Evolutionary conservation across 2,888 invertebrate genomes (phyloP).

Genomic region (Drosophila sordidapex): DNA sequence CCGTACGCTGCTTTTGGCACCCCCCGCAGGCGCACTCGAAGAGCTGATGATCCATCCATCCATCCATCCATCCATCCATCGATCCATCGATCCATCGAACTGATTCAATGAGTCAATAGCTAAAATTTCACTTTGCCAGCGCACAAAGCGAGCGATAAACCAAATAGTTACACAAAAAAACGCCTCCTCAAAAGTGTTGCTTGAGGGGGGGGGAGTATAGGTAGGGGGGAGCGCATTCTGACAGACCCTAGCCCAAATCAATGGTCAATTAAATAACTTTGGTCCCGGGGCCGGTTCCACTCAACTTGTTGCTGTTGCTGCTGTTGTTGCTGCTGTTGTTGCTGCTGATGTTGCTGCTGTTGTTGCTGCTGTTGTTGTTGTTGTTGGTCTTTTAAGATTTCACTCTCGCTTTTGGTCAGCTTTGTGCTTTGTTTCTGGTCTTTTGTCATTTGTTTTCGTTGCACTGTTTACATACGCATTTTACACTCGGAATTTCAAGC

Average conservation of each 20-base stretch:
- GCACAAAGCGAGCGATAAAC: conserved; percentile 15
- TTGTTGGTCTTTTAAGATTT: conserved; percentile 54
- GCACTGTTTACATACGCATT: conserved; percentile 48
- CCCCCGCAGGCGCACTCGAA: conserved; percentile 15
- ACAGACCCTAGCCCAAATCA: conserved; percentile 35
- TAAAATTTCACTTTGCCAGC: conserved; percentile 68
- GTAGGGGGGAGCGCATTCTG: conserved; percentile 44
- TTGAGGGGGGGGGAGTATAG: neutral
- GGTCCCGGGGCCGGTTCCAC: conserved; percentile 5
- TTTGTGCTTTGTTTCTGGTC: conserved; percentile 17
- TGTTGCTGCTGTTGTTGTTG: conserved; percentile 12
- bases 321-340: conserved; percentile 9
- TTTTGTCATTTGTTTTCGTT: conserved; percentile 33
- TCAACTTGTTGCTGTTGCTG: conserved; percentile 5
- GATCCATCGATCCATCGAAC: neutral
- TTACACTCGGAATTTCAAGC: conserved; percentile 14
- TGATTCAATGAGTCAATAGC: conserved; percentile 66
- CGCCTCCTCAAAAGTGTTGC: neutral
- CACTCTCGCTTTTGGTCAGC: conserved; percentile 73
- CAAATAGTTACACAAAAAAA: conserved; percentile 20
- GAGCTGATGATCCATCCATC: conserved; percentile 3
- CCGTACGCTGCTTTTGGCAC: neutral
- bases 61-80: neutral
- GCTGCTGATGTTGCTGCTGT: conserved; percentile 9
- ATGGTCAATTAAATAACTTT: conserved; percentile 71